phyloP scores from a whole-genome alignment of 2,797 vertebrate genomes.

The Masticophis lateralis region DNA sequence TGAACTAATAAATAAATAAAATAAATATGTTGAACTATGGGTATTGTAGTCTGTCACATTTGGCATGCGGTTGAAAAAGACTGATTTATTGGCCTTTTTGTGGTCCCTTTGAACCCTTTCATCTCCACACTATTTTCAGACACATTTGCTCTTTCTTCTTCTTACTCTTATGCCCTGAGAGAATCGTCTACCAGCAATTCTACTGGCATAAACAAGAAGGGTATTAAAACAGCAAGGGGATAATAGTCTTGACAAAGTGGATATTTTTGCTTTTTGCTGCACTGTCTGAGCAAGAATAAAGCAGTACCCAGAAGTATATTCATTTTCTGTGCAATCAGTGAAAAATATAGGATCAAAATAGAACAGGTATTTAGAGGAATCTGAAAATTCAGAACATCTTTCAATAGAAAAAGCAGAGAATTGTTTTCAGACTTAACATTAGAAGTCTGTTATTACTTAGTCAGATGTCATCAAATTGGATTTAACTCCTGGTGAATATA shows the following conservation, averaged over 20 bases:
- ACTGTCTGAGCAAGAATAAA: neutral
- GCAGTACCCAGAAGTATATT: neutral
- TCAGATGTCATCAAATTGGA: neutral
- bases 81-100: neutral
- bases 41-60: neutral
- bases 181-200: neutral
- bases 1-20: too few species aligned
- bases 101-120: neutral
- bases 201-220: neutral
- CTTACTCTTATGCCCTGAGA: neutral
- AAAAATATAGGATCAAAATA: neutral
- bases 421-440: neutral
- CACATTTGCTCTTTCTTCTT: neutral
- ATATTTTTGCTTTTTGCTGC: neutral
- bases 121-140: too few species aligned
- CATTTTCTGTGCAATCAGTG: neutral
- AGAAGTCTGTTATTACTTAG: neutral
- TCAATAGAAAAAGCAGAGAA: neutral
- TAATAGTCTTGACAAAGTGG: neutral
- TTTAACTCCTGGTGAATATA: neutral
- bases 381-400: neutral
- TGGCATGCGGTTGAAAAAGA: neutral
- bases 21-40: neutral
- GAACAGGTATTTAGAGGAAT: neutral
- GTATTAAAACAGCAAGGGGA: neutral